phyloP scores from a whole-genome alignment of 2,113 vertebrate genomes.

The Gavialis gangeticus region DNA sequence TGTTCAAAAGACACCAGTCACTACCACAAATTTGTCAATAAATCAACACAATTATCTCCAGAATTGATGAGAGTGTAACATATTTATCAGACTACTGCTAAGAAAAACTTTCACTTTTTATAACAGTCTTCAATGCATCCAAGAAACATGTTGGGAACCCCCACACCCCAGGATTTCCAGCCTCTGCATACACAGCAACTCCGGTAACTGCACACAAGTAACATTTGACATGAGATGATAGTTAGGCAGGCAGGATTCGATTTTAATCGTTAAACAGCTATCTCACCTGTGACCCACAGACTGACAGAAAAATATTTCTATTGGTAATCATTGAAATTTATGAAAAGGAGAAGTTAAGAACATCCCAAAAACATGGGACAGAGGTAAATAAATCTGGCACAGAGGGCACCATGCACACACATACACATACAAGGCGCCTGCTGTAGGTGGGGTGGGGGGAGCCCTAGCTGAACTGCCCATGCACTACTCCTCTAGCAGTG shows the following conservation, averaged over 20 bases:
- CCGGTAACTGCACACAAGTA: not conserved
- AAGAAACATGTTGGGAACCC: not conserved
- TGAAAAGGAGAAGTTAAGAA: too few relatives aligned
- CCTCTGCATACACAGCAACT: not conserved
- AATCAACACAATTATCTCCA: not conserved
- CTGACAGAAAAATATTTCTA: too few relatives aligned
- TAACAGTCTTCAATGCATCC: not conserved
- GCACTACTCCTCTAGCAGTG: too few relatives aligned
- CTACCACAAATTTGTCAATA: not conserved
- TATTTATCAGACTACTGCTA: not conserved
- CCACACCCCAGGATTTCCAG: not conserved
- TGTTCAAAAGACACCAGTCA: not conserved
- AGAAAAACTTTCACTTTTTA: not conserved
- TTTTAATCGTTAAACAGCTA: too few relatives aligned
- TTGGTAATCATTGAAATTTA: too few relatives aligned
- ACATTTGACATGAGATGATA: not conserved
- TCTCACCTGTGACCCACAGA: too few relatives aligned
- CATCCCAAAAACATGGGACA: too few relatives aligned
- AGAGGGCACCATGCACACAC: too few relatives aligned
- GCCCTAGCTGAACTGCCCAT: too few relatives aligned
- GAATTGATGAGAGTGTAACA: not conserved
- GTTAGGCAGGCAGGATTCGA: not conserved
- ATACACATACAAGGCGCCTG: too few relatives aligned
- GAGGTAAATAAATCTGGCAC: too few relatives aligned
- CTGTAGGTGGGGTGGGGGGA: too few relatives aligned